phyloP scores from a whole-genome alignment of 2,797 vertebrate species.

The Phrynocephalus forsythii region DNA sequence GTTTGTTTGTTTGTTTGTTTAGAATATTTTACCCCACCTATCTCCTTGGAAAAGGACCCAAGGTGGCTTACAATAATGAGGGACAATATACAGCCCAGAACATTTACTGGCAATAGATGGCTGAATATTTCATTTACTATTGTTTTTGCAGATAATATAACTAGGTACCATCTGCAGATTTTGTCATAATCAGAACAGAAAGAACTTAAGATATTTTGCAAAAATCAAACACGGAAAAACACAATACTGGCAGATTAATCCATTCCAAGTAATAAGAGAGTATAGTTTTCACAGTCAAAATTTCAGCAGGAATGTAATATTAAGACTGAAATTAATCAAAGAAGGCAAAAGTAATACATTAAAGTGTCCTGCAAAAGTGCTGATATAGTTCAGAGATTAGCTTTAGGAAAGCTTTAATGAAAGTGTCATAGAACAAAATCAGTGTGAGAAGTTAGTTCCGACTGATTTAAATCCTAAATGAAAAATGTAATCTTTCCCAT shows the following conservation, averaged over 20 bases:
- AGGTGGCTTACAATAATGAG: too few relatives aligned
- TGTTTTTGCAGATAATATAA: not conserved
- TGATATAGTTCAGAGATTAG: not conserved
- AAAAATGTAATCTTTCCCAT: not conserved
- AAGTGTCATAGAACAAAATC: not conserved
- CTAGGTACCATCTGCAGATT: not conserved
- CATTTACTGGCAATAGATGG: not conserved
- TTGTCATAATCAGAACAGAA: not conserved
- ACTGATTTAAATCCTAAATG: not conserved
- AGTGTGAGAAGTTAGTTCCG: not conserved
- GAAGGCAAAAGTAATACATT: slow-evolving; percentile 51
- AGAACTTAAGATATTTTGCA: not conserved
- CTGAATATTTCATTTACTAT: not conserved
- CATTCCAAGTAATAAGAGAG: slow-evolving; percentile 42
- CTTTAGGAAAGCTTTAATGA: not conserved
- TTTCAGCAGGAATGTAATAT: slow-evolving; percentile 24
- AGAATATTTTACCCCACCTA: too few relatives aligned
- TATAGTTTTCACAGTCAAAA: slow-evolving; percentile 51
- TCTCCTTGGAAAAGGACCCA: too few relatives aligned
- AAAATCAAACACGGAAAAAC: not conserved
- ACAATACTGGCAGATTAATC: not conserved
- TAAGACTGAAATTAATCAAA: slow-evolving; percentile 26
- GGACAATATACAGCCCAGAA: too few relatives aligned
- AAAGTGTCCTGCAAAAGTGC: not conserved
- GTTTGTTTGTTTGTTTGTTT: too few relatives aligned